Evolutionary conservation across 2,113 vertebrate genomes (phyloP), one percentile per base, ranked within the genome.

Genomic region (Leptodactylus fuscus): DNA sequence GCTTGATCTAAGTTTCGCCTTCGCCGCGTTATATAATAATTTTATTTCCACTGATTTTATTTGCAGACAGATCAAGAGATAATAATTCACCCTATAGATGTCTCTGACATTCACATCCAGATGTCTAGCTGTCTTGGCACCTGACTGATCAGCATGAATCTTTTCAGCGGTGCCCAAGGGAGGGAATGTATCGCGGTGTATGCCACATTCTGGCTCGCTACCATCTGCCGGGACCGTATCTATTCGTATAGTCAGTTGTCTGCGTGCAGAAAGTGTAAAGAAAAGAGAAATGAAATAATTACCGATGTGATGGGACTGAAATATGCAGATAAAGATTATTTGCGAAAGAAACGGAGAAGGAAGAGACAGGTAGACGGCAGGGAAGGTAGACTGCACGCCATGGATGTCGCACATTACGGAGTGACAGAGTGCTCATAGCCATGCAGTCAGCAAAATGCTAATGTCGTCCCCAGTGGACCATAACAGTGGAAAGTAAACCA

Each of bases 381-480:
- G n/a, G n/a, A n/a, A 76, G 53, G 32, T 48, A 65, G 38, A 53
- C 9, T 9, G 16, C 46, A n/a, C n/a, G n/a, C 16, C 24, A 51
- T 36, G 16, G n/a, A 51, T 44, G 74, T 79, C 46, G 34, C 75
- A 55, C 60, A 53, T 85, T 65, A 85, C 55, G 16, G 32, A 79
- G 60, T 70, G 60, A 85, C 60, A 69, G 32, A 79, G 75, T 22
- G 24, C 46, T 36, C n/a, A 12, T 27, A 78, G 58, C 74, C 75
- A 24, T 85, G 75, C 46, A 85, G 83, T 85, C 83, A 85, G 83
- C 75, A 85, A 79, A 85, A 85, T 85, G 83, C 75, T 79, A 85
- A 85, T 85, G 44, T 38, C n/a, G 34, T 85, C 83, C 83, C 83
- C 13, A 18, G 60, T 79, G 83, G 58, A 85, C 74, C 83, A 79